Evolutionary conservation across 2,797 vertebrate species (phyloP), one percentile per base, ranked within the genome.

Genomic region (Megalops cyprinoides): DNA sequence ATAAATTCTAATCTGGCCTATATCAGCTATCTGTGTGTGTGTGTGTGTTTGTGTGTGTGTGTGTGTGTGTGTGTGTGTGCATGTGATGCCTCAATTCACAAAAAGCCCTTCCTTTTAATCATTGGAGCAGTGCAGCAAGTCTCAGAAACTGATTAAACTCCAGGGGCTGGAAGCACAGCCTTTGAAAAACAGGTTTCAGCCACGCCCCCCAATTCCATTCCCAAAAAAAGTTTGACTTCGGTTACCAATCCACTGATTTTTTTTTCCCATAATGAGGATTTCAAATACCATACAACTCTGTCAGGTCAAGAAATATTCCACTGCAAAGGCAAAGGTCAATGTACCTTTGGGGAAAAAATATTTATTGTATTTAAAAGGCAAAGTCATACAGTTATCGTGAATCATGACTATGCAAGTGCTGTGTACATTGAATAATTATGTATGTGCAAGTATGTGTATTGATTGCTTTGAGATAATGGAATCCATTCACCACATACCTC

Each of bases 31-130:
- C n/a, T 48, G 48, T 49, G 46, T 20, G 12, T 49, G 48, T 28
- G 23, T 18, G 48, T 15, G 74, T 51, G 44, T 1, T 42, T 25
- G 44, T 67, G 34, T 42, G 56, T 67, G 39, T 58, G 49, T 31
- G 49, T 44, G 79, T 48, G 20, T 51, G 44, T 56, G 18, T 49
- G 44, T n/a, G 44, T 51, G 39, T n/a, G 18, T 46, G 34, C 20
- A 28, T 49, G 23, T 14, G n/a, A 25, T 20, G 25, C 56, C n/a
- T 34, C 25, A 39, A 37, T 60, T 80, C 80, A 74, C 37, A 56
- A 31, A 73, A 81, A 73, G 28, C 12, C 79, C 44, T 79, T 81
- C 67, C 46, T 65, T 85, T 83, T 83, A 81, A 79, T 83, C 79
- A 81, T 79, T 31, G 60, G 53, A 46, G 46, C 15, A 4, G 12